Evolutionary conservation across 2,888 invertebrate species (phyloP), one percentile per base, ranked within the genome.

Genomic region (Stenchaetothrips biformis): DNA sequence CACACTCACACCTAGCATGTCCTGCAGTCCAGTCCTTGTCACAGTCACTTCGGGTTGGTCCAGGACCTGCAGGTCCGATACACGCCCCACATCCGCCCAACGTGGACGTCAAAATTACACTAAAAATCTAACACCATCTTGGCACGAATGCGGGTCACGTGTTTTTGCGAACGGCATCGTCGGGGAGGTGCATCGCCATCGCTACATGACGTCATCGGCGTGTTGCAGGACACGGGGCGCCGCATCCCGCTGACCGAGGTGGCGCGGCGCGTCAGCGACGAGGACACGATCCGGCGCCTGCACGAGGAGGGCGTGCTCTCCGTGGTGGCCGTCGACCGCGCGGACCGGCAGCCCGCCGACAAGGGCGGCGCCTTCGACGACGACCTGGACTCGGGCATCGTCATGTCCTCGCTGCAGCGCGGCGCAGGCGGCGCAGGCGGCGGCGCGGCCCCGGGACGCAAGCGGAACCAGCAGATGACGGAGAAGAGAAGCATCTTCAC

Each of bases 401-500:
- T 93, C 9, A 91, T 94, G 88, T 92, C 92, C 79, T 90, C 90
- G 59, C 18, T 59, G 0, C 37, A 37, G 37, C 37, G 37, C 37
- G 37, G 37, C 37, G 37, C 37, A 2, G 37, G 37, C 37, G 81
- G 88, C 25, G 85, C 67, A 8, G 67, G 21, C 2, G 67, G 25
- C 67, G 21, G 67, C 25, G 67, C 67, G 67, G 67, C 18, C 21
- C 8, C 67, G 25, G 67, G 67, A 11, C 67, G 67, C 25, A 82
- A 82, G 21, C 83, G 83, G 79, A 83, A 88, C 82, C 89, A 89
- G 82, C 88, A 89, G 82, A 86, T 89, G 81, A 84, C 90, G 81
- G 95, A 96, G 85, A 97, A 96, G 88, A 96, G 96, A 86, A 96
- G 96, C 85, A 93, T 97, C 48, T 97, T 97, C 85, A 95, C 95